phyloP scores from a whole-genome alignment of 2,113 vertebrate genomes.

The Erinaceus europaeus region DNA sequence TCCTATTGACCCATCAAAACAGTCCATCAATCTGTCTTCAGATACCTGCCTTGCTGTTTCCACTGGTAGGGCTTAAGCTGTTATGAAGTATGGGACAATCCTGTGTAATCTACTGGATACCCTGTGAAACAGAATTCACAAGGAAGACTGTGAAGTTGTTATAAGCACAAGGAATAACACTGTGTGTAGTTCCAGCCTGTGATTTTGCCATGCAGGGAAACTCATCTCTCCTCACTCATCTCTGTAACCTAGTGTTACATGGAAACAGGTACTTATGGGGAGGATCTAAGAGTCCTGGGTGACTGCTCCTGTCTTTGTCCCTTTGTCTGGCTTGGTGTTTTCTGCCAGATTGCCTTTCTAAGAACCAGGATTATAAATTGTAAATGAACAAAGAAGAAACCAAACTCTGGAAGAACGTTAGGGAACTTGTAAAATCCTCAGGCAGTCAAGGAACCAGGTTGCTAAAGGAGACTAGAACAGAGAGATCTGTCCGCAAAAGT shows the following conservation, averaged over 20 bases:
- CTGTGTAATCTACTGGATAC: not conserved
- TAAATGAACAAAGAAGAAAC: slow-evolving; percentile 29
- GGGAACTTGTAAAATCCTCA: slow-evolving; percentile 9
- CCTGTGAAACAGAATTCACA: not conserved
- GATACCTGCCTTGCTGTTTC: not conserved
- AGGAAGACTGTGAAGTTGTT: too few relatives aligned
- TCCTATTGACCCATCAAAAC: too few relatives aligned
- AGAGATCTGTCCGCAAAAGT: not conserved
- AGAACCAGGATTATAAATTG: slow-evolving; percentile 21
- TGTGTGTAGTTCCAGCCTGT: not conserved
- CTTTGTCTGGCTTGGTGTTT: not conserved
- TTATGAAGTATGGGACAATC: not conserved
- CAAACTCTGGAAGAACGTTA: not conserved
- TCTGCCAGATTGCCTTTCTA: not conserved
- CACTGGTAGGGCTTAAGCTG: not conserved
- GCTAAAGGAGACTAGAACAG: not conserved
- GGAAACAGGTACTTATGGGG: not conserved
- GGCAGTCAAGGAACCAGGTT: slow-evolving; percentile 10
- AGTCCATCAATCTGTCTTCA: too few relatives aligned
- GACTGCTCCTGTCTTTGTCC: not conserved
- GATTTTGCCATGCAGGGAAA: not conserved
- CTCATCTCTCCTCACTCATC: not conserved
- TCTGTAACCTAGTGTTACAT: not conserved
- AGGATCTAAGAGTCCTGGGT: not conserved
- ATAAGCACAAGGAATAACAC: not conserved